Base-by-base conservation (phyloP, 2,113 vertebrate species). In the Litocranius walleri region DNA sequence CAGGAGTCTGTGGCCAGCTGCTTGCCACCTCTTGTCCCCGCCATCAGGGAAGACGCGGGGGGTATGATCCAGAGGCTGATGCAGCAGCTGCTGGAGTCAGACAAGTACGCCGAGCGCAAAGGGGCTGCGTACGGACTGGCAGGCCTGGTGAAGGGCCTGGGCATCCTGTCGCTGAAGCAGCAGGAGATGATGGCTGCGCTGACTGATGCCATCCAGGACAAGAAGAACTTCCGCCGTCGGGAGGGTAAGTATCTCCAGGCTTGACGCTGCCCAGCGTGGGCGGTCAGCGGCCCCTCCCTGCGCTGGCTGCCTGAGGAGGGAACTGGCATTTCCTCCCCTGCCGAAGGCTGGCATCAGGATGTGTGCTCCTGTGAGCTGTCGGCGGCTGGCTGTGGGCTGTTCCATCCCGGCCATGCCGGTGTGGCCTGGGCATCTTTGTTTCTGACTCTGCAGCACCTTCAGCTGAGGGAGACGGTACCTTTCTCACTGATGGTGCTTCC, bases 201-300 rank as follows among this genome's bases (percentile, higher is more conserved):
- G 88, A 99, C 99, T 0, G 99, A 99, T 11, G 99, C 99, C 96
- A 99, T 99, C 97, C 99, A 99, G 98, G 99, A 99, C 98, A 99
- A 99, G 99, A 99, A 99, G 98, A 99, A 99, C 98, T 99, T 99
- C 98, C 99, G 99, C 81, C 99, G 99, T 36, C 99, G 99, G 97
- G 99, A 99, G 95, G 99, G 99, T 99, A 95, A 98, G 98, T 86
- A 33, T 25, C 45, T 88, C 81, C 91, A 78, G 92, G 81, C 92
- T 59, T 1, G 0, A 45, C 48, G 82, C 52, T 43, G 2, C 27
- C 52, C 11, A 4, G n/a, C 1, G 0, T 33, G 16, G 30, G 59
- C 54, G 82, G 56, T 94, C 0, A 0, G 23, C 19, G 1, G 10
- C 23, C 40, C 6, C 40, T 15, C 23, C 71, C 36, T 0, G 1